Evolutionary conservation across 2,113 vertebrate genomes (phyloP).

Genomic region (Oenanthe oenanthe): DNA sequence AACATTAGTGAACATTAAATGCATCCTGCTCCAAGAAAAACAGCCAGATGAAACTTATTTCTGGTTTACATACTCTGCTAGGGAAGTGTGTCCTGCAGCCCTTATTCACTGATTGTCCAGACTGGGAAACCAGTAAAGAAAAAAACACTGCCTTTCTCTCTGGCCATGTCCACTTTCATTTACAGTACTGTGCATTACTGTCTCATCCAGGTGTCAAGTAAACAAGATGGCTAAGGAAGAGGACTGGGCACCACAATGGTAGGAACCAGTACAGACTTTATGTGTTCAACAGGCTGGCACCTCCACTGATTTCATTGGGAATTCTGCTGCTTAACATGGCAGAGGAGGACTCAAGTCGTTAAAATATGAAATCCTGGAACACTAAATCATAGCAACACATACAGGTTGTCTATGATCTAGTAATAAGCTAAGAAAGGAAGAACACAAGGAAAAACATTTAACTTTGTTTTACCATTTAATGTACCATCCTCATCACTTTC

Average conservation of each 20-base stretch:
- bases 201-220: not conserved
- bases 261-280: not conserved
- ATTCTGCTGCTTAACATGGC: not conserved
- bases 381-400: not conserved
- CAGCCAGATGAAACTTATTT: not conserved
- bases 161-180: not conserved
- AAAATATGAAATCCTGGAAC: not conserved
- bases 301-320: not conserved
- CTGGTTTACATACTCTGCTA: not conserved
- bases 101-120: not conserved
- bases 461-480: not conserved
- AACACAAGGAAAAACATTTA: not conserved
- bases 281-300: not conserved
- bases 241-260: not conserved
- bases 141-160: not conserved
- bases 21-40: not conserved
- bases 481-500: conserved; percentile 80
- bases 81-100: not conserved
- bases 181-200: not conserved
- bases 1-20: not conserved
- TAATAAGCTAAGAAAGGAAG: not conserved
- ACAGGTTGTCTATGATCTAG: not conserved
- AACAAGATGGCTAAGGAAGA: not conserved
- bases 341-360: not conserved
- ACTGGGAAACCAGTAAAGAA: not conserved